Base-by-base conservation (phyloP, 2,888 invertebrate genomes). In the Diarsia rubi region DNA sequence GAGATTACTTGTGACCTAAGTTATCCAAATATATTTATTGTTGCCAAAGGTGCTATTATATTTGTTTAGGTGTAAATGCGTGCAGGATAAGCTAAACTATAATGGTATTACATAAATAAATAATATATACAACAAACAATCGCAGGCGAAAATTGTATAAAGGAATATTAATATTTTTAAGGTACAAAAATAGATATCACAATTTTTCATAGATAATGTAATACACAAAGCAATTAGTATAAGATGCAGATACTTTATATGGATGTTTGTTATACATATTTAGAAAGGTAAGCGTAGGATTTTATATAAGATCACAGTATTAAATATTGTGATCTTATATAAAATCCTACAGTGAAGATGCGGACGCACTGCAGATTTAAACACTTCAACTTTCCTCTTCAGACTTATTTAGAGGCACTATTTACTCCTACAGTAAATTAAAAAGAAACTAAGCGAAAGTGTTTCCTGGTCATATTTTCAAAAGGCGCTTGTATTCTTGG, bases 31-130 rank as follows among this genome's bases (percentile, higher is more conserved):
- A 24, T 75, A 69, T 68, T 69, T 71, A 78, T 74, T 79, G 63
- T 74, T 83, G 73, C 76, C 65, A 83, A 86, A 83, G 85, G 87
- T 86, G 85, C 85, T 86, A 87, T 74, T 82, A 69, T 74, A 76
- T 60, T 68, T 62, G 47, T 66, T 62, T 66, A 86, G 47, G 65
- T 44, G n/a, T 72, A 84, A 75, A 78, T 76, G 69, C 19, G n/a
- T 77, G 69, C 42, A 65, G 31, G 24, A 59, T 65, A 62, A 73
- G 66, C 59, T 67, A 52, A 63, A 64, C 31, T 62, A 63, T 57
- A 72, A 67, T 54, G 27, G 19, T 78, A 62, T 52, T 57, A 47
- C 12, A 54, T 31, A 62, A 62, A 62, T 62, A 62, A 37, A 42
- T 42, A 66, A 73, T 45, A 66, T 52, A 49, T 21, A 66, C 44